A percentile compares a stretch with the other conserved stretches of the same genome.
phyloP scores from a whole-genome alignment of 2,113 vertebrate genomes.

The Lophius piscatorius region DNA sequence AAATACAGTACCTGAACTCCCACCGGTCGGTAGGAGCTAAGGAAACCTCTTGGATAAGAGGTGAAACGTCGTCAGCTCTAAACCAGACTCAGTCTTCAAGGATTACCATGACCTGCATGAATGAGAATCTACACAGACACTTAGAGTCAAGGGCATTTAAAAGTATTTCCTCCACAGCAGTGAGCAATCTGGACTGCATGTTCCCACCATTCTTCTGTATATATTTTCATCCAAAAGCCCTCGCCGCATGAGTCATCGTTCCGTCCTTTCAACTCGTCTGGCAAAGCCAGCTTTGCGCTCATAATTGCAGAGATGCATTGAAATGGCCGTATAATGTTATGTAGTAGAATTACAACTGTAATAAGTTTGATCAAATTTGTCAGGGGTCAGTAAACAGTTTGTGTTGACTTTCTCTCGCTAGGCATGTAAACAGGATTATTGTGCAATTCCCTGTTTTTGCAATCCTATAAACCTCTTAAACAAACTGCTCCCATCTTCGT shows the following conservation, averaged over 20 bases:
- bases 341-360: slow-evolving; percentile 11
- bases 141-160: too few relatives aligned
- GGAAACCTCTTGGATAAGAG: too few relatives aligned
- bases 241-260: background rate
- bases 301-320: slow-evolving; percentile 11
- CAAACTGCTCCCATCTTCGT: slow-evolving; percentile 41
- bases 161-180: too few relatives aligned
- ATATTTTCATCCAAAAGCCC: background rate
- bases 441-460: slow-evolving; percentile 45
- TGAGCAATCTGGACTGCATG: too few relatives aligned
- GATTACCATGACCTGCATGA: too few relatives aligned
- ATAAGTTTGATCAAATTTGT: slow-evolving; percentile 37
- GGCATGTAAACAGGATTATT: slow-evolving; percentile 58
- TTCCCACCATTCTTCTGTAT: too few relatives aligned
- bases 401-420: slow-evolving; percentile 13
- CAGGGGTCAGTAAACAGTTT: slow-evolving; percentile 34
- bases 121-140: too few relatives aligned
- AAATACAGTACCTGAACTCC: too few relatives aligned
- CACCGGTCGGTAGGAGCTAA: too few relatives aligned
- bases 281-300: too few relatives aligned
- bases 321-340: slow-evolving; percentile 24
- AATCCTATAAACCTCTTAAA: slow-evolving; percentile 55
- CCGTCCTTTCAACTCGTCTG: slow-evolving; percentile 17
- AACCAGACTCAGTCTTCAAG: too few relatives aligned
- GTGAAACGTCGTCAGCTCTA: too few relatives aligned